A percentile compares a stretch with the other conserved stretches of the same genome.
phyloP scores from a whole-genome alignment of 2,888 invertebrate species.

The Mesorhabditis spiculigera region DNA sequence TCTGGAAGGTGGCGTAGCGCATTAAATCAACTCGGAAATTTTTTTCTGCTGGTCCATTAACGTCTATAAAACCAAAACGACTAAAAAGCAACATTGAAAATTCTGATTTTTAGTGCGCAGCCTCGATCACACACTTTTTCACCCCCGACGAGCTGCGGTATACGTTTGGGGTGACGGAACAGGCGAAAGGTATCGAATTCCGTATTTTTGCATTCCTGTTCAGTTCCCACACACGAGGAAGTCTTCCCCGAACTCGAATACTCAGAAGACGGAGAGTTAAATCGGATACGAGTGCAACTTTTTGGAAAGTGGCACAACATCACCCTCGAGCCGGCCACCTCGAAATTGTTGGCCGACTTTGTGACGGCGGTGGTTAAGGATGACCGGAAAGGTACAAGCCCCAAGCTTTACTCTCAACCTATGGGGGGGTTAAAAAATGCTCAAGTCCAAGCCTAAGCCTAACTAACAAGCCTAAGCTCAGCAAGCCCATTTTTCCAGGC shows the following conservation, averaged over 20 bases:
- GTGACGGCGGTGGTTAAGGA: slow-evolving; percentile 39
- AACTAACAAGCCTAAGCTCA: too few relatives aligned
- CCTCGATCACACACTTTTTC: slow-evolving; percentile 49
- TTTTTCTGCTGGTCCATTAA: too few relatives aligned
- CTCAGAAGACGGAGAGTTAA: slow-evolving; percentile 25
- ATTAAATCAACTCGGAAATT: too few relatives aligned
- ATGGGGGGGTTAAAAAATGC: too few relatives aligned
- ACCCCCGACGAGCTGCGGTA: slow-evolving; percentile 54
- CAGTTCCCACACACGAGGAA: slow-evolving; percentile 36
- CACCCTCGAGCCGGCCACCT: slow-evolving; percentile 37
- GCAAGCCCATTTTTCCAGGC: too few relatives aligned
- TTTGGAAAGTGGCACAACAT: slow-evolving; percentile 26
- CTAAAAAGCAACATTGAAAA: too few relatives aligned
- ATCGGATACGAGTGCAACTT: slow-evolving; percentile 11
- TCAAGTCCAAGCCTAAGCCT: too few relatives aligned
- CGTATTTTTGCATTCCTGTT: too few relatives aligned
- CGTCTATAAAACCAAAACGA: too few relatives aligned
- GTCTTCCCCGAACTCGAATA: slow-evolving; percentile 26
- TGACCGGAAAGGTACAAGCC: slow-evolving; percentile 29
- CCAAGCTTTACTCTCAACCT: not conserved
- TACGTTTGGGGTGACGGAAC: slow-evolving; percentile 51
- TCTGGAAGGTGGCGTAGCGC: too few relatives aligned
- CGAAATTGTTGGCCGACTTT: slow-evolving; percentile 34
- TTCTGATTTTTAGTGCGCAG: slow-evolving; percentile 43
- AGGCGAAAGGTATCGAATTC: not conserved